These are phyloP conservation scores for Lophius piscatorius DNA, from an alignment of 2,113 vertebrate genomes.

Conservation along the genomic window DNA sequence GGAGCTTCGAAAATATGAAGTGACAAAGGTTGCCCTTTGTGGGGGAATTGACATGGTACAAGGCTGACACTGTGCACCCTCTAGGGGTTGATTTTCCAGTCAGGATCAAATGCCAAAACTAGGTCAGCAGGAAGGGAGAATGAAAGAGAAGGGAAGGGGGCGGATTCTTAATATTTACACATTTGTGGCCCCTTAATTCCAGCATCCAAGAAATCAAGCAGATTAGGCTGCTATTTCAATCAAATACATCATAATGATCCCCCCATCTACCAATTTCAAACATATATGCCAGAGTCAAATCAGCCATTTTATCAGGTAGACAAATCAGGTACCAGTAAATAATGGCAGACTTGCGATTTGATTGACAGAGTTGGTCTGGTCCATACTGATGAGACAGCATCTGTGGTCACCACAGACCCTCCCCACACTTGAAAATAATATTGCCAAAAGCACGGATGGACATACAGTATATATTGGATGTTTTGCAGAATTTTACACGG, in stretches of 20 bases:
- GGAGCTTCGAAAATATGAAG: constrained; percentile 81
- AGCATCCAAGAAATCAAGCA: constrained; percentile 21
- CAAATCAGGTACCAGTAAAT: constrained; percentile 5
- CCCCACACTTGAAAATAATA: no score
- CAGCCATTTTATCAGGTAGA: not conserved
- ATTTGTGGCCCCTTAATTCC: constrained; percentile 6
- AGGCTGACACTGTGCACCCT: constrained; percentile 80
- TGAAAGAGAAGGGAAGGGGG: constrained; percentile 20
- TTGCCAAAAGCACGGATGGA: not conserved
- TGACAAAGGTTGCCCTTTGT: constrained; percentile 83
- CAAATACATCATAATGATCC: constrained; percentile 9
- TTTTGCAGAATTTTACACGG: not conserved
- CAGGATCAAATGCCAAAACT: constrained; percentile 83
- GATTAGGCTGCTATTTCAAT: not conserved
- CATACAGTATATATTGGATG: not conserved
- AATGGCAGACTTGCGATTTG: constrained; percentile 40
- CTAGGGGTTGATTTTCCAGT: constrained; percentile 82
- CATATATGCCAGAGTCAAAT: not conserved
- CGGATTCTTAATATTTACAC: constrained; percentile 21
- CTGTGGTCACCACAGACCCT: constrained; percentile 35
- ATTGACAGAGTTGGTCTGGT: no score
- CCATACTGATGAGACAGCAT: no score
- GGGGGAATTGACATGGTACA: constrained; percentile 75
- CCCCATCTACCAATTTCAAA: constrained; percentile 4
- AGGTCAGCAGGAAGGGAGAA: constrained; percentile 78